Percentiles rank a stretch among this genome's conserved stretches.
Evolutionary conservation across 2,797 vertebrate species (phyloP).

Genomic region (Aulostomus chinensis): DNA sequence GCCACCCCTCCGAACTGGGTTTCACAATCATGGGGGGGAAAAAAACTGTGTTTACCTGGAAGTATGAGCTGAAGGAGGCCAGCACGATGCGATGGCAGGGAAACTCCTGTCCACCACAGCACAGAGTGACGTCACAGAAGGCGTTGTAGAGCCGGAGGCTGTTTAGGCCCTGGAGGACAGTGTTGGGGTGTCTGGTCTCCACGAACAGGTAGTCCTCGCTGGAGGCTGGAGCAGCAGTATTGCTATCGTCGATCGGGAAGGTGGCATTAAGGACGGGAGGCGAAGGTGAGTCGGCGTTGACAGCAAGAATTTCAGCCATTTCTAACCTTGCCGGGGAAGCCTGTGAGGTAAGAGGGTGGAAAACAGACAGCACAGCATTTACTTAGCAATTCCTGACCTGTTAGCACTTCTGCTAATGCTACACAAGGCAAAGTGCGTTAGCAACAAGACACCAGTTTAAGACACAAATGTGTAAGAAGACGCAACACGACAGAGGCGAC

Average conservation of each 20-base stretch:
- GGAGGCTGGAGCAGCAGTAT: slow-evolving; percentile 18
- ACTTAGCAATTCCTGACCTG: no score
- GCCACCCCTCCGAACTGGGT: no score
- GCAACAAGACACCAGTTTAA: no score
- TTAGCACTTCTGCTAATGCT: no score
- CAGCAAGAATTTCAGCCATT: slow-evolving; percentile 77
- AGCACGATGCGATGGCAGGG: slow-evolving; percentile 84
- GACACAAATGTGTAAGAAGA: neutral
- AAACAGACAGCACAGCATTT: no score
- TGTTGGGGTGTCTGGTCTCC: slow-evolving; percentile 78
- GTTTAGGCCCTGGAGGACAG: slow-evolving; percentile 83
- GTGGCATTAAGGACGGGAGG: slow-evolving; percentile 44
- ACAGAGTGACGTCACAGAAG: slow-evolving; percentile 86
- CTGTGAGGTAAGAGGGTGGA: slow-evolving; percentile 22
- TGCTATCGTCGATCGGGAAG: slow-evolving; percentile 37
- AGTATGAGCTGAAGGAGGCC: slow-evolving; percentile 86
- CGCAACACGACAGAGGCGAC: slow-evolving; percentile 7
- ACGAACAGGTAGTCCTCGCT: slow-evolving; percentile 82
- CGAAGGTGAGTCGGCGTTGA: slow-evolving; percentile 50
- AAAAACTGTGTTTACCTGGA: slow-evolving; percentile 68
- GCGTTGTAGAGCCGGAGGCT: slow-evolving; percentile 82
- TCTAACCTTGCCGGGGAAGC: slow-evolving; percentile 39
- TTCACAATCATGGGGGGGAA: no score
- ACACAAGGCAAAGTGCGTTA: no score
- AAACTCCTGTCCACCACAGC: slow-evolving; percentile 85